Percentiles rank a stretch among this genome's conserved stretches.
phyloP scores from a whole-genome alignment of 2,888 invertebrate genomes.

The Drosophila anceps region DNA sequence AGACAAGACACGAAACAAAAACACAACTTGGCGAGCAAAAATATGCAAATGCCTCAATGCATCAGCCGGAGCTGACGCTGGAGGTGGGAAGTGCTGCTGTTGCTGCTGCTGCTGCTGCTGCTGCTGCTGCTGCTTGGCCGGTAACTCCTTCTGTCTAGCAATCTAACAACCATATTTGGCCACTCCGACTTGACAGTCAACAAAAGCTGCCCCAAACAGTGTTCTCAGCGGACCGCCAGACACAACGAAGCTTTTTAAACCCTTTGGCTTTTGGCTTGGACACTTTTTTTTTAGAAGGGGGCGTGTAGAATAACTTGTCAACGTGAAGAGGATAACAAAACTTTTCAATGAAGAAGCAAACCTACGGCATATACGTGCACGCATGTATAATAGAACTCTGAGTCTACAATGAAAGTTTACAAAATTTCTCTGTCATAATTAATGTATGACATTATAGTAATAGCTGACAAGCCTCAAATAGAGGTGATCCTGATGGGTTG shows the following conservation, averaged over 20 bases:
- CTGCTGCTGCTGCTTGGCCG: slow-evolving; percentile 3
- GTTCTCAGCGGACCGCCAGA: slow-evolving; percentile 42
- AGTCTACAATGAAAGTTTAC: not conserved
- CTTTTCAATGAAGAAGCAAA: slow-evolving; percentile 9
- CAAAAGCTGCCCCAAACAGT: slow-evolving; percentile 58
- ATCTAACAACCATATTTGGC: slow-evolving; percentile 80
- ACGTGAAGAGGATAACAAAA: slow-evolving; percentile 40
- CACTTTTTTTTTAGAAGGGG: not conserved
- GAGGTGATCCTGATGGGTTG: not conserved
- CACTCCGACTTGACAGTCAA: slow-evolving; percentile 77
- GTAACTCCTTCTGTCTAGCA: slow-evolving; percentile 49
- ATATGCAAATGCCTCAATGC: slow-evolving; percentile 58
- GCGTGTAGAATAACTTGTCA: slow-evolving; percentile 32
- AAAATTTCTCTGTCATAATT: not conserved
- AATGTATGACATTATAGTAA: not conserved
- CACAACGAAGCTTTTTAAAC: slow-evolving; percentile 36
- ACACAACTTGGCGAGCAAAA: slow-evolving; percentile 56
- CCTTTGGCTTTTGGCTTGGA: slow-evolving; percentile 19
- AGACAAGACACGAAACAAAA: slow-evolving; percentile 61
- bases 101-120: slow-evolving; percentile 3
- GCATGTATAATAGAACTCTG: not conserved
- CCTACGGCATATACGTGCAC: slow-evolving; percentile 3
- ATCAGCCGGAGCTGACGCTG: slow-evolving; percentile 11
- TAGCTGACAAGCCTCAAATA: not conserved
- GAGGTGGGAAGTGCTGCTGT: slow-evolving; percentile 5